phyloP scores from a whole-genome alignment of 1,140 invertebrate species.

The Dreissena rostriformis region DNA sequence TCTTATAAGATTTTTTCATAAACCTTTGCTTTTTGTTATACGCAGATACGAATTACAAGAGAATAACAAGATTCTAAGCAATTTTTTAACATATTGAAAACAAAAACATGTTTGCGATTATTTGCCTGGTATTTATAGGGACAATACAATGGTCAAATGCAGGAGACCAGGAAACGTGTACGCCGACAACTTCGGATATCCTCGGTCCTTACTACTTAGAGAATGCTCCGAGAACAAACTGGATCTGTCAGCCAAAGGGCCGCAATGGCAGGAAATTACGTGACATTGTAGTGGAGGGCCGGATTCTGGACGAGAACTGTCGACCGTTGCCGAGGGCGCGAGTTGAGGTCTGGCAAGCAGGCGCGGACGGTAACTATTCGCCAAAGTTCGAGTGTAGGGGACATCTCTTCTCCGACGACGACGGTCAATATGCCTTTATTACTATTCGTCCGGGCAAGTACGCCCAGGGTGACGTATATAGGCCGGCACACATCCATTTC shows the following conservation, averaged over 20 bases:
- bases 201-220: constrained; percentile 52
- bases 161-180: constrained; percentile 7
- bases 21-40: too few species aligned
- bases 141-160: too few species aligned
- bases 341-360: constrained; percentile 55
- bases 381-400: constrained; percentile 40
- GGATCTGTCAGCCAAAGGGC: constrained; percentile 28
- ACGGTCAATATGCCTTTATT: constrained; percentile 43
- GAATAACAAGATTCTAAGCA: too few species aligned
- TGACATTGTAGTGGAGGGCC: constrained; percentile 44
- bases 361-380: constrained; percentile 41
- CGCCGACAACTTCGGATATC: constrained; percentile 48
- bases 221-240: constrained; percentile 20
- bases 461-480: constrained; percentile 19
- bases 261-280: not conserved
- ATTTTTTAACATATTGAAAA: too few species aligned
- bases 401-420: constrained; percentile 24
- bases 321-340: constrained; percentile 21
- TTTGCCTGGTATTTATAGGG: too few species aligned
- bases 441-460: constrained; percentile 51
- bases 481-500: constrained; percentile 54
- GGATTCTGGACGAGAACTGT: constrained; percentile 39
- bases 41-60: too few species aligned
- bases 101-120: too few species aligned
- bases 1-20: too few species aligned